Percentiles rank a stretch among this genome's conserved stretches.
Conservation (phyloP, 1,140 invertebrate species). For the Nomia melanderi region DNA sequence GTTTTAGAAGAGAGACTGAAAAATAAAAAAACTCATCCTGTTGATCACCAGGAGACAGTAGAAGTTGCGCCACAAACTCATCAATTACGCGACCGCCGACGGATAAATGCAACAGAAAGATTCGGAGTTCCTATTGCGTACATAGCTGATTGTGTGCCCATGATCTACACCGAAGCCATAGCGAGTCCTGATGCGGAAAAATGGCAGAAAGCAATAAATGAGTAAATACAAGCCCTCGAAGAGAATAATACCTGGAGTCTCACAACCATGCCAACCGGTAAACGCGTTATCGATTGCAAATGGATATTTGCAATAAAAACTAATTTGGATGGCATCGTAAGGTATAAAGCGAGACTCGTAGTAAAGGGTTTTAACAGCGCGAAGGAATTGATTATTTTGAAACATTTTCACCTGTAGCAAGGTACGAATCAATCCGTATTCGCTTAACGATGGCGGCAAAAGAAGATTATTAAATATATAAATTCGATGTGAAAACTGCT, state of each 20-base stretch:
- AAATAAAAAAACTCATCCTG: too few relatives aligned
- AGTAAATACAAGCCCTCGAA: neutral
- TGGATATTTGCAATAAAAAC: constrained; percentile 11
- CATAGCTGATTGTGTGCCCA: neutral
- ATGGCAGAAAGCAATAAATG: constrained; percentile 5
- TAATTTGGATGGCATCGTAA: neutral
- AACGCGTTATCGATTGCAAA: constrained; percentile 3
- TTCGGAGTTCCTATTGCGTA: neutral
- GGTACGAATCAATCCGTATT: neutral
- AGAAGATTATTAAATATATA: neutral
- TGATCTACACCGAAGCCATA: neutral
- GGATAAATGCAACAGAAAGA: neutral
- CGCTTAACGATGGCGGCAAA: neutral
- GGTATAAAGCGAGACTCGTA: neutral
- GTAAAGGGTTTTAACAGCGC: neutral
- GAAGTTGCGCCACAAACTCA: too few relatives aligned
- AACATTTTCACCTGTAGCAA: neutral
- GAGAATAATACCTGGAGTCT: neutral
- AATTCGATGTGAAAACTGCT: neutral
- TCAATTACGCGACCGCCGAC: too few relatives aligned
- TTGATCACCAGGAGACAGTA: too few relatives aligned
- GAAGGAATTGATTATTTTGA: constrained; percentile 1
- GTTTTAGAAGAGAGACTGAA: too few relatives aligned
- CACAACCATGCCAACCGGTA: neutral
- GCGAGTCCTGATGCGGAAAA: neutral